Evolutionary conservation across 2,113 vertebrate genomes (phyloP).

Genomic region (Xenopus laevis): DNA sequence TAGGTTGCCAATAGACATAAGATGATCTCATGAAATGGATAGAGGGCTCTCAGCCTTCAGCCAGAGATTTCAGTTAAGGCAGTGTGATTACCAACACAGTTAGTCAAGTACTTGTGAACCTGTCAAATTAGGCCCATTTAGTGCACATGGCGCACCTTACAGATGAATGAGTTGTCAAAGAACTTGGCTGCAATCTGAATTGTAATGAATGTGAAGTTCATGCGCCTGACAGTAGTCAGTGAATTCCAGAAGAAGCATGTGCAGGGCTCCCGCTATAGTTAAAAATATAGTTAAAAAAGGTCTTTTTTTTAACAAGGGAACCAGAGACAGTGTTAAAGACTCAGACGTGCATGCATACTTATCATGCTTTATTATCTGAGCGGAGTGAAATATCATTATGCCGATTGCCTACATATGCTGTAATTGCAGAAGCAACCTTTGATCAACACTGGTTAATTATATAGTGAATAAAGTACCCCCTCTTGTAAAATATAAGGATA

Average conservation of each 20-base stretch:
- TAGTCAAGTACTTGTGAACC: conserved; percentile 40
- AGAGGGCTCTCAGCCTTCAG: not conserved
- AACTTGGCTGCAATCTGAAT: conserved; percentile 12
- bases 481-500: no score
- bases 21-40: conserved; percentile 9
- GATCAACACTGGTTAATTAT: no score
- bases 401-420: no score
- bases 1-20: not conserved
- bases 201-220: conserved; percentile 35
- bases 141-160: conserved; percentile 39
- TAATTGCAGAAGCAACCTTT: no score
- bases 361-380: not conserved
- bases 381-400: no score
- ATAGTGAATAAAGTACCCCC: no score
- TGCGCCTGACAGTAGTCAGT: conserved; percentile 36
- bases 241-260: conserved; percentile 32
- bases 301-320: conserved; percentile 20
- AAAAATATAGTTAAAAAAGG: conserved; percentile 35
- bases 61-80: conserved; percentile 25
- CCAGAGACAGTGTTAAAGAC: conserved; percentile 9
- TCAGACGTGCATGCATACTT: conserved; percentile 7
- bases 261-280: conserved; percentile 7
- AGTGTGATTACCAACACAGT: conserved; percentile 32
- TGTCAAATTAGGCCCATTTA: conserved; percentile 41
- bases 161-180: conserved; percentile 35